Percentiles rank a stretch among this genome's conserved stretches.
phyloP scores from a whole-genome alignment of 2,113 vertebrate species.

The Semnopithecus entellus region DNA sequence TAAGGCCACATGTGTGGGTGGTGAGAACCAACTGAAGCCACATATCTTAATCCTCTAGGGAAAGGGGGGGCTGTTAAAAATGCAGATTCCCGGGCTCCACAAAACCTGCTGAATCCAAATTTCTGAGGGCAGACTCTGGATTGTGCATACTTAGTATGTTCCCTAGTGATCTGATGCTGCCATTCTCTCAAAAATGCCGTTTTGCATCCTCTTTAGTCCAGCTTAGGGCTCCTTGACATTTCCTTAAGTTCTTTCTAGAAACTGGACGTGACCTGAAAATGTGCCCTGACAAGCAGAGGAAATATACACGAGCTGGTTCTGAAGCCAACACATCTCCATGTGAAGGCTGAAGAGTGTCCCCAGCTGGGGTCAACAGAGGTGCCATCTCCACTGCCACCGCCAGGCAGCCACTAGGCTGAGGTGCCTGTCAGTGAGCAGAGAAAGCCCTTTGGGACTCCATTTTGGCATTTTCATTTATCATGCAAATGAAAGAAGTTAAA shows the following conservation, averaged over 20 bases:
- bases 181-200: background rate
- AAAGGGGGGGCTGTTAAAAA: background rate
- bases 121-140: background rate
- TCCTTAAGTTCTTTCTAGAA: background rate
- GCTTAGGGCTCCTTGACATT: background rate
- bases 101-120: background rate
- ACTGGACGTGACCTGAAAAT: background rate
- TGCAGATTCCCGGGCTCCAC: background rate
- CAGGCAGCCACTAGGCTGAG: background rate
- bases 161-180: background rate
- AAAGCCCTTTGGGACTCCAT: constrained; percentile 63
- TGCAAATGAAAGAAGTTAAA: constrained; percentile 79
- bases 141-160: too few relatives aligned
- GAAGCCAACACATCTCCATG: background rate
- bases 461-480: constrained; percentile 74
- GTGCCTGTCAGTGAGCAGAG: background rate
- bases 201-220: background rate
- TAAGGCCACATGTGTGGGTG: background rate
- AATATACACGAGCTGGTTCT: background rate
- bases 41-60: background rate
- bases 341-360: background rate
- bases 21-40: background rate
- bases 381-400: background rate
- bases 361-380: background rate
- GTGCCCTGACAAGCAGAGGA: background rate